Evolutionary conservation across 2,888 invertebrate genomes (phyloP).

Genomic region (Argyra leucocephala): DNA sequence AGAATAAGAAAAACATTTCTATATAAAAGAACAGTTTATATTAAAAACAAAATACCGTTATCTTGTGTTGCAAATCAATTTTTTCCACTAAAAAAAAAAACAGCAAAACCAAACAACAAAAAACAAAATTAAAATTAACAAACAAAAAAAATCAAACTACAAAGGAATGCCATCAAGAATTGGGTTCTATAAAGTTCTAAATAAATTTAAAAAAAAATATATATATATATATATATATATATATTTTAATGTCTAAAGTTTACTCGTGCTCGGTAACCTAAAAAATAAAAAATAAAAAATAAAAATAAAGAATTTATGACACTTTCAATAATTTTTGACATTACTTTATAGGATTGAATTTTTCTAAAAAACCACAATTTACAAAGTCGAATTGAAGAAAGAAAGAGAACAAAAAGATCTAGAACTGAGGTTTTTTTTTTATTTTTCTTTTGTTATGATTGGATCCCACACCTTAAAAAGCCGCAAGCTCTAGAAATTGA

Average conservation of each 20-base stretch:
- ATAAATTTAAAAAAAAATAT: too few species aligned
- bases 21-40: too few species aligned
- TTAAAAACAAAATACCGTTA: background rate
- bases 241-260: background rate
- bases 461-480: constrained; percentile 4
- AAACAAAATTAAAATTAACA: too few species aligned
- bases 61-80: constrained; percentile 4
- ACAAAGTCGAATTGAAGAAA: background rate
- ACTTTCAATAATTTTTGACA: background rate
- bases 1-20: too few species aligned
- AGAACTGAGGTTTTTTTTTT: background rate
- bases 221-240: too few species aligned
- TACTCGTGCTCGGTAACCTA: background rate
- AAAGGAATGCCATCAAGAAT: background rate
- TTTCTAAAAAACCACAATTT: background rate
- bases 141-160: too few species aligned
- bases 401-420: background rate
- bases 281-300: background rate
- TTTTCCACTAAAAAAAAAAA: background rate
- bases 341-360: background rate
- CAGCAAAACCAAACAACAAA: background rate
- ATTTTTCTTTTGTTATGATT: background rate
- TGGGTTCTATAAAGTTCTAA: background rate
- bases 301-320: background rate
- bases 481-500: background rate